Evolutionary conservation across 2,797 vertebrate species (phyloP), one percentile per base, ranked within the genome.

Genomic region (Enteromius mattozi): DNA sequence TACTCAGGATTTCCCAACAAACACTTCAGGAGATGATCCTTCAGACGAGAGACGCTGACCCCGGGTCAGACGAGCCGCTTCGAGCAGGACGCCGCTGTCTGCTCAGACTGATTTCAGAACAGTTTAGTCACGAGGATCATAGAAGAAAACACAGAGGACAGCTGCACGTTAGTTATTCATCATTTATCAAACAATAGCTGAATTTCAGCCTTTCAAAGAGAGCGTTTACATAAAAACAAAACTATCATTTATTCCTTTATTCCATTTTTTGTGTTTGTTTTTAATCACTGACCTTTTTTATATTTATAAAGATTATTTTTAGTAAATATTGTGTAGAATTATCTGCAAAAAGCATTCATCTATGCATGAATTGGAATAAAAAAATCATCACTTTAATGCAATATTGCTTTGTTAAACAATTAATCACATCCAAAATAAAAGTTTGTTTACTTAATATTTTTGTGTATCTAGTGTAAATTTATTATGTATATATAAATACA

Each of bases 1-100:
- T 95, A 94, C 94, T 95, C 92, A 95, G 95, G 95, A 95, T 95
- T 95, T 95, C 95, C 95, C 93, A 92, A 94, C 95, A 96, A 96
- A 96, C 93, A 95, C 93, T 93, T 87, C 88, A 90, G 84, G 61
- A 87, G 80, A 86, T 83, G 68, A 81, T 49, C 21, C 56, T 61
- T n/a, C 59, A 61, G 27, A 27, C 27, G 27, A 27, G 27, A 27
- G 56, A 21, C 56, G 9, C 51, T 54, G 24, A 63, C 59, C 59
- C 59, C n/a, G 24, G 6, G 42, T 80, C 68, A 82, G 84, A 54
- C 14, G n/a, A 4, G 1, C 17, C 71, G 4, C 17, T 71, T 59
- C 42, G 17, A 82, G 63, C 69, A 16, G 45, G 71, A 74, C 27
- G 21, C 27, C 7, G 2, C n/a, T 30, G 30, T 27, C 27, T 27